Evolutionary conservation across 2,113 vertebrate genomes (phyloP), one percentile per base, ranked within the genome.

Genomic region (Mesitornis unicolor): DNA sequence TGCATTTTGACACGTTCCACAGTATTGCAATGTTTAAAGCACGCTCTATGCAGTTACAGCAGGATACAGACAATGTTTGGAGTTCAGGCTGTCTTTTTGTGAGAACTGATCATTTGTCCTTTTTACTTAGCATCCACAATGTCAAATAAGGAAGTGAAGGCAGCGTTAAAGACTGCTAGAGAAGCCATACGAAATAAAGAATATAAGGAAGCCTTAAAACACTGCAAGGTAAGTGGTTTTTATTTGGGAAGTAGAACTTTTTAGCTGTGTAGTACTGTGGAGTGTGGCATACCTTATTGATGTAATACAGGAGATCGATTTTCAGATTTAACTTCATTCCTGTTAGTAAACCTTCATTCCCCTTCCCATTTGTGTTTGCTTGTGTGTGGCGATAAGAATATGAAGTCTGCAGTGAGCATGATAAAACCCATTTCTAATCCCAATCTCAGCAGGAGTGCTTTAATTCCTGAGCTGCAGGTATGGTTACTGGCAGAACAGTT

Each of bases 171-270:
- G 98, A 99, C 97, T 97, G 99, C 99, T 83, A 98, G 99, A 97
- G 99, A 99, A 6, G 99, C 99, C 33, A 99, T 99, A 63, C 99
- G 99, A 96, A 99, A 99, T 97, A 99, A 99, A 95, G 99, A 99
- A 68, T 99, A 98, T 86, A 99, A 99, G 97, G 99, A 99, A 91
- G 99, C 98, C 60, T 96, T 99, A 53, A 99, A 99, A 93, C 98
- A 99, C 73, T 99, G 99, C 97, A 99, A 99, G 99, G 99, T 99
- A 98, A 98, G 68, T 16, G 33, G 24, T 71, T 31, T 88, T 56
- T 83, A 65, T 19, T 61, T 81, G 25, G 35, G 93, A 60, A 21
- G 28, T 82, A 74, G 7, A 61, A 15, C 25, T 28, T 93, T 48
- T 68, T 36, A 54, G 8, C 21, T 67, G 4, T 65, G 10, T 17